Evolutionary conservation across 2,888 invertebrate genomes (phyloP).

Genomic region (Mimas tiliae): DNA sequence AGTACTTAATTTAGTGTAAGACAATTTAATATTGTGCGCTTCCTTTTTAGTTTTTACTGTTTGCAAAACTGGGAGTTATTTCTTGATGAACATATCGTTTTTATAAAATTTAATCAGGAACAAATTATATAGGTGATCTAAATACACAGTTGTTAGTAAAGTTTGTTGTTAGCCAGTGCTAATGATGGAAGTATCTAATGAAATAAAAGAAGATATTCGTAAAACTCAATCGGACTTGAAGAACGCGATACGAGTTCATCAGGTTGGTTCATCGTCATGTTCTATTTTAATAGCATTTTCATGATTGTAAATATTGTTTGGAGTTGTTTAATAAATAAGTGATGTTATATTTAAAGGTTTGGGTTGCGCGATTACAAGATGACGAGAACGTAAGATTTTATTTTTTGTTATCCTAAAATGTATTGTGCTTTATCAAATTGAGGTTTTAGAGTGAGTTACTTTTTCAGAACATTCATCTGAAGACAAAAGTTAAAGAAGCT

Average conservation of each 20-base stretch:
- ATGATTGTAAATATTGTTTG: conserved; percentile 25
- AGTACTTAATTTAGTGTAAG: conserved; percentile 24
- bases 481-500: conserved; percentile 83
- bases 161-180: conserved; percentile 5
- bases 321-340: conserved; percentile 26
- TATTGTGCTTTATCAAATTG: conserved; percentile 26
- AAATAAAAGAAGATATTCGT: conserved; percentile 86
- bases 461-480: conserved; percentile 81
- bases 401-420: conserved; percentile 16
- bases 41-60: conserved; percentile 28
- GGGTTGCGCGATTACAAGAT: conserved; percentile 82
- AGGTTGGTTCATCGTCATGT: conserved; percentile 69
- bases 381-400: conserved; percentile 79
- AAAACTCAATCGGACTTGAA: conserved; percentile 85
- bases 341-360: conserved; percentile 70
- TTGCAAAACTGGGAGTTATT: conserved; percentile 22
- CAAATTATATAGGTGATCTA: conserved; percentile 2
- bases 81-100: conserved; percentile 31
- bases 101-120: conserved; percentile 23
- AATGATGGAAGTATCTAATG: conserved; percentile 85
- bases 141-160: neutral
- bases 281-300: conserved; percentile 32
- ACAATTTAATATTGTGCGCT: conserved; percentile 20
- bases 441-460: conserved; percentile 31
- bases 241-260: conserved; percentile 86